Conservation (phyloP, 2,113 vertebrate genomes). For the Triplophysa tibetana region DNA sequence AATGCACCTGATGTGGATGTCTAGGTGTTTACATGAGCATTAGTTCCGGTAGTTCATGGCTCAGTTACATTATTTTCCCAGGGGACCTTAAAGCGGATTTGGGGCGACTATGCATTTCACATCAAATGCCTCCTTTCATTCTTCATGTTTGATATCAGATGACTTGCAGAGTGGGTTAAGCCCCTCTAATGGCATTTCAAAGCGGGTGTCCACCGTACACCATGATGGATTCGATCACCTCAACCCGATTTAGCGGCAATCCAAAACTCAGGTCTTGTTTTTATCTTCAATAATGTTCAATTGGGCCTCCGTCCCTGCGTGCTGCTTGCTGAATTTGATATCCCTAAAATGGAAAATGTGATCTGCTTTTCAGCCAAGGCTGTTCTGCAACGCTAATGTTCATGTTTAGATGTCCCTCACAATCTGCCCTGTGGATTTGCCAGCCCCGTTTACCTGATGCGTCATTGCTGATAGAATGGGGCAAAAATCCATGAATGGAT, state of each 20-base stretch:
- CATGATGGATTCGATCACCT: background rate
- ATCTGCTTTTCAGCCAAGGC: conserved; percentile 18
- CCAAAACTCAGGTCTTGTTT: conserved; percentile 24
- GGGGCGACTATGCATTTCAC: background rate
- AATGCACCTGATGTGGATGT: background rate
- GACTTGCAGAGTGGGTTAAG: conserved; percentile 24
- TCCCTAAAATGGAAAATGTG: conserved; percentile 23
- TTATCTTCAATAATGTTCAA: conserved; percentile 15
- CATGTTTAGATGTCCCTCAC: conserved; percentile 40
- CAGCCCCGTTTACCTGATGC: background rate
- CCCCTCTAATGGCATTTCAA: conserved; percentile 23
- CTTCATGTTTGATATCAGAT: conserved; percentile 24
- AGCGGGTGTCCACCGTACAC: background rate
- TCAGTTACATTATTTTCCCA: conserved; percentile 10
- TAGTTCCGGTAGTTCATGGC: background rate
- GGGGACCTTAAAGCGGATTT: background rate
- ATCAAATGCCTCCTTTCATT: conserved; percentile 5
- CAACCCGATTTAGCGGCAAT: conserved; percentile 43
- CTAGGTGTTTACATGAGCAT: conserved; percentile 21
- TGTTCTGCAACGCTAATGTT: conserved; percentile 44
- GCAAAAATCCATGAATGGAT: background rate
- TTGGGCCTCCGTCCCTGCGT: background rate
- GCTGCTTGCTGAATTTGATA: conserved; percentile 34
- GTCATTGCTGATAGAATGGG: background rate
- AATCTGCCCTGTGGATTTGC: background rate